Conservation (phyloP, 2,797 vertebrate species). For the Tauraco hartlaubi region DNA sequence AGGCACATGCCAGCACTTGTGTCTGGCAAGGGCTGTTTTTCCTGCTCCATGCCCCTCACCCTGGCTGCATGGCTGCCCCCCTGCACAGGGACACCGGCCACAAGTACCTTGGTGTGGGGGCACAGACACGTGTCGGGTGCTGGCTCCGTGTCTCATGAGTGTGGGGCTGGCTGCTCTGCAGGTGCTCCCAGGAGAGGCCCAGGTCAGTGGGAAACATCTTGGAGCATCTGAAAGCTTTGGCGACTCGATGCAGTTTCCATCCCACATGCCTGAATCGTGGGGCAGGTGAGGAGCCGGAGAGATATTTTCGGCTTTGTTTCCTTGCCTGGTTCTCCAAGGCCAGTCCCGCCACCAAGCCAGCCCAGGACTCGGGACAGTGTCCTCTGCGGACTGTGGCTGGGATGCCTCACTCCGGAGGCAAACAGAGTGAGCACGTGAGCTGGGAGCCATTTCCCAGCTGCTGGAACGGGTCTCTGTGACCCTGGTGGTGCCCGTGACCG, state of each 20-base stretch:
- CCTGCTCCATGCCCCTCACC: not conserved
- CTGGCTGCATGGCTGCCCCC: not conserved
- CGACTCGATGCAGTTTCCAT: not conserved
- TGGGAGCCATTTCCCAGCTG: conserved; percentile 4
- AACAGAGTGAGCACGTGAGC: not conserved
- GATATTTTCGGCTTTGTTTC: not conserved
- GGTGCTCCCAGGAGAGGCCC: not conserved
- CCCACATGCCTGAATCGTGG: accelerated
- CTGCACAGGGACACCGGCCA: accelerated
- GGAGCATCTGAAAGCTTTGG: not conserved
- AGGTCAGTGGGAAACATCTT: not conserved
- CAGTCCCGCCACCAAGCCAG: not conserved
- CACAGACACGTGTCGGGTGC: not conserved
- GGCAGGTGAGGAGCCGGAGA: not conserved
- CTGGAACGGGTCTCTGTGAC: not conserved
- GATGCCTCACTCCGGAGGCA: not conserved
- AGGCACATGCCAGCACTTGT: not conserved
- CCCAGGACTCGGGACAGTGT: accelerated
- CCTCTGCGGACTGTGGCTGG: not conserved
- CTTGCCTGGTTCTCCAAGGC: not conserved
- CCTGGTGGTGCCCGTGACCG: not conserved
- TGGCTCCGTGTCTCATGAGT: not conserved
- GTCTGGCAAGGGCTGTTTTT: not conserved
- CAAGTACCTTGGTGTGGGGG: not conserved
- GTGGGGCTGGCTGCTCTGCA: not conserved